These are phyloP conservation scores for Rallus limicola DNA, from an alignment of 2,113 vertebrate genomes.

Conservation along the genomic window DNA sequence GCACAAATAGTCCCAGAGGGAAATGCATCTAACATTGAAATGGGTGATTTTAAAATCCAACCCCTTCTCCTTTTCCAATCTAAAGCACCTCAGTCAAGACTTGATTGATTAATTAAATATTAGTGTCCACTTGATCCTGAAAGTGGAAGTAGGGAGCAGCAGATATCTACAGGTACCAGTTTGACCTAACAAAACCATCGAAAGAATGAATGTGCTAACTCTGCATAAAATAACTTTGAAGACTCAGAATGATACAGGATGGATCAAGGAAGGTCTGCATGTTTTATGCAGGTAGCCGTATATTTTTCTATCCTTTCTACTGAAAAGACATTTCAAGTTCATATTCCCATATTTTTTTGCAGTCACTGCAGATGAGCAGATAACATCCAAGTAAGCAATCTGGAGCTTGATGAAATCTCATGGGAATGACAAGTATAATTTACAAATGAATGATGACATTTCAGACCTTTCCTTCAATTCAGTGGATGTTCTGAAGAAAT, in stretches of 20 bases:
- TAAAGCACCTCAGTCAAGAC: neutral
- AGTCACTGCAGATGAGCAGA: slow-evolving; percentile 71
- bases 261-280: neutral
- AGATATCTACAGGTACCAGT: neutral
- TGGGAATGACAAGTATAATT: neutral
- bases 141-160: neutral
- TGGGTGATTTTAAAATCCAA: neutral
- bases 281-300: neutral
- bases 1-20: neutral
- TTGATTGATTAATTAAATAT: neutral
- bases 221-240: neutral
- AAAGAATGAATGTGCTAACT: slow-evolving; percentile 6
- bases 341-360: slow-evolving; percentile 47
- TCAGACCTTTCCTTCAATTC: slow-evolving; percentile 8
- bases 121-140: neutral
- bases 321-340: slow-evolving; percentile 67
- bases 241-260: neutral
- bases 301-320: slow-evolving; percentile 21
- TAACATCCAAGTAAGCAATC: slow-evolving; percentile 39
- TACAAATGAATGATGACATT: slow-evolving; percentile 14
- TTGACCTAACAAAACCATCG: neutral
- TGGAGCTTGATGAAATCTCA: slow-evolving; percentile 11
- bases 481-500: neutral
- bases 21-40: neutral
- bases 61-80: neutral